Conservation (phyloP, 2,888 invertebrate species). For the Drosophila nigricruria region DNA sequence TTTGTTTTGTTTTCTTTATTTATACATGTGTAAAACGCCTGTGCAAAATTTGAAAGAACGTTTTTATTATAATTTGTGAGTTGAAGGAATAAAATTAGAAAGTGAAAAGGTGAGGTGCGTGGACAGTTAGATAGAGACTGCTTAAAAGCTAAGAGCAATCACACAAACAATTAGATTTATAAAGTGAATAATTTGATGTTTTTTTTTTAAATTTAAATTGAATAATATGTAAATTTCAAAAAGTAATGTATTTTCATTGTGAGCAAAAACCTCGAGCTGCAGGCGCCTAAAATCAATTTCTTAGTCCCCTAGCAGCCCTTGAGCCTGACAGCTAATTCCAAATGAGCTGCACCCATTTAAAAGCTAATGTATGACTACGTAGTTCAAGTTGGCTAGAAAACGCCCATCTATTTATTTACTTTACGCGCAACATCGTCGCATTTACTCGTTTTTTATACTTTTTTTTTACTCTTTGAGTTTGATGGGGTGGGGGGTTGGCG, state of each 20-base stretch:
- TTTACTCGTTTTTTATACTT: slow-evolving; percentile 28
- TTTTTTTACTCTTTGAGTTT: slow-evolving; percentile 8
- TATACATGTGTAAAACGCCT: slow-evolving; percentile 28
- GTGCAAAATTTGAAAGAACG: slow-evolving; percentile 33
- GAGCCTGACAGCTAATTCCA: slow-evolving; percentile 33
- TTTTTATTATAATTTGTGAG: slow-evolving; percentile 13
- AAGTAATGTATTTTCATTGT: no score
- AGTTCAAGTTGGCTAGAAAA: slow-evolving; percentile 49
- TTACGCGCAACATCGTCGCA: slow-evolving; percentile 38
- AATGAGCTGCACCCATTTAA: slow-evolving; percentile 50
- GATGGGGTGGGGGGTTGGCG: neutral
- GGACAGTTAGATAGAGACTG: slow-evolving; percentile 42
- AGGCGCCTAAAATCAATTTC: slow-evolving; percentile 3
- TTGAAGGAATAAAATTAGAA: slow-evolving; percentile 6
- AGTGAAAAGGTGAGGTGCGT: slow-evolving; percentile 42
- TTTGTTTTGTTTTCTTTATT: neutral
- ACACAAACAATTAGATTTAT: slow-evolving; percentile 17
- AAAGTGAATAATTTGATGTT: slow-evolving; percentile 10
- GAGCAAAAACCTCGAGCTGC: no score
- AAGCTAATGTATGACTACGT: slow-evolving; percentile 30
- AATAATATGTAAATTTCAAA: neutral
- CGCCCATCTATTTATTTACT: slow-evolving; percentile 73
- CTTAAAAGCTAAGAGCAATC: slow-evolving; percentile 9
- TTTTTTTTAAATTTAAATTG: neutral
- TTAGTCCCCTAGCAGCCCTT: slow-evolving; percentile 20